Percentiles rank a stretch among this genome's conserved stretches.
Evolutionary conservation across 1,140 invertebrate species (phyloP).

Genomic region (Zaprionus davidi): DNA sequence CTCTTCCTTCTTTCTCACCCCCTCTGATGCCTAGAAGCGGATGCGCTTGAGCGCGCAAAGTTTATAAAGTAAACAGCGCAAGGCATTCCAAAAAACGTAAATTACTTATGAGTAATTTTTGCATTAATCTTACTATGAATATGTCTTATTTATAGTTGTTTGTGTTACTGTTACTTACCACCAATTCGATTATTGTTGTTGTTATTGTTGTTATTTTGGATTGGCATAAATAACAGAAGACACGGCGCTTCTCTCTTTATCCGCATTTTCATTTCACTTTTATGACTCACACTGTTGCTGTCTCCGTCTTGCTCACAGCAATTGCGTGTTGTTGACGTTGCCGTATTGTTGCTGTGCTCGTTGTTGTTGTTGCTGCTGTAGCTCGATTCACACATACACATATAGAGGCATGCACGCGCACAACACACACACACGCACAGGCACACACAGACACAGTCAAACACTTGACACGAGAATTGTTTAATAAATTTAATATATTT

Average conservation of each 20-base stretch:
- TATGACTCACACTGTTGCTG: slow-evolving; percentile 84
- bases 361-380: slow-evolving; percentile 41
- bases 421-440: slow-evolving; percentile 30
- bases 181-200: slow-evolving; percentile 83
- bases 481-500: slow-evolving; percentile 77
- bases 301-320: slow-evolving; percentile 79
- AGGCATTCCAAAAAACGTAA: slow-evolving; percentile 42
- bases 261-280: slow-evolving; percentile 86
- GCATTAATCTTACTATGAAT: slow-evolving; percentile 28
- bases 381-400: slow-evolving; percentile 67
- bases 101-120: slow-evolving; percentile 37
- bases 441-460: slow-evolving; percentile 18
- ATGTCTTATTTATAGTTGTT: slow-evolving; percentile 40
- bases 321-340: slow-evolving; percentile 76
- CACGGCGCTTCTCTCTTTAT: slow-evolving; percentile 88
- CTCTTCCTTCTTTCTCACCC: not conserved
- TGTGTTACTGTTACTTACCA: slow-evolving; percentile 83
- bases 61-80: slow-evolving; percentile 55
- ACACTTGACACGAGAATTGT: slow-evolving; percentile 64
- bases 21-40: slow-evolving; percentile 8
- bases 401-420: slow-evolving; percentile 35
- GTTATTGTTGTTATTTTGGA: slow-evolving; percentile 76
- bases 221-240: slow-evolving; percentile 87
- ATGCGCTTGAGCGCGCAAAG: slow-evolving; percentile 49
- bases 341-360: slow-evolving; percentile 64